These are phyloP conservation scores for Dermatophagoides farinae DNA, from an alignment of 1,140 invertebrate genomes.

Conservation along the genomic window DNA sequence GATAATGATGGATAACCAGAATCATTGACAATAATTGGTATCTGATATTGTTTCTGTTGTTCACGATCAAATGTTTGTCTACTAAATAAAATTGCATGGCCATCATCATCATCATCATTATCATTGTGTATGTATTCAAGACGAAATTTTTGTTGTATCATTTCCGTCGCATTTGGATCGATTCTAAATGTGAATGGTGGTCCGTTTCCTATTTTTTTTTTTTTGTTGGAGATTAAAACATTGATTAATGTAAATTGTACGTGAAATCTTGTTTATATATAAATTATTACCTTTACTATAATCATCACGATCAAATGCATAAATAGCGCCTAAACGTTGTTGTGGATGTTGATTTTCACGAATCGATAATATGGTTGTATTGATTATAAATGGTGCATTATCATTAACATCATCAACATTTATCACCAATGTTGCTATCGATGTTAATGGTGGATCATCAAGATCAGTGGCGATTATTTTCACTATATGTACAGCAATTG, in stretches of 20 bases:
- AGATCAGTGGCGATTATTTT: constrained; percentile 23
- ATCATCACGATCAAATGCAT: constrained; percentile 84
- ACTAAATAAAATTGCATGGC: constrained; percentile 78
- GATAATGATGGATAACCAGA: constrained; percentile 75
- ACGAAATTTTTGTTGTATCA: constrained; percentile 75
- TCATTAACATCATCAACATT: constrained; percentile 92
- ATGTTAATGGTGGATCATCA: constrained; percentile 59
- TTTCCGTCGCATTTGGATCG: constrained; percentile 72
- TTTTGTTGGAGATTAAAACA: constrained; percentile 45
- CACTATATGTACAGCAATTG: constrained; percentile 67
- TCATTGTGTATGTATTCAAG: constrained; percentile 30
- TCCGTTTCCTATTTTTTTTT: constrained; percentile 43
- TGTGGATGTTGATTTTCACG: constrained; percentile 54
- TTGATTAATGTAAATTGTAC: neutral
- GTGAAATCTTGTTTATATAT: neutral
- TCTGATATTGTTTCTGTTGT: constrained; percentile 77
- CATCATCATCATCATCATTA: constrained; percentile 48
- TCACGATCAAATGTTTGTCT: constrained; percentile 77
- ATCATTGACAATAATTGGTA: constrained; percentile 80
- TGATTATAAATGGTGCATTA: constrained; percentile 35
- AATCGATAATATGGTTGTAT: constrained; percentile 72
- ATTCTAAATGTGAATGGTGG: constrained; percentile 80
- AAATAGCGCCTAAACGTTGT: constrained; percentile 69
- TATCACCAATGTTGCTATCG: constrained; percentile 78
- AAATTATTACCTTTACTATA: constrained; percentile 24